Conservation (phyloP, 2,888 invertebrate species). For the Tethea ocularis region DNA sequence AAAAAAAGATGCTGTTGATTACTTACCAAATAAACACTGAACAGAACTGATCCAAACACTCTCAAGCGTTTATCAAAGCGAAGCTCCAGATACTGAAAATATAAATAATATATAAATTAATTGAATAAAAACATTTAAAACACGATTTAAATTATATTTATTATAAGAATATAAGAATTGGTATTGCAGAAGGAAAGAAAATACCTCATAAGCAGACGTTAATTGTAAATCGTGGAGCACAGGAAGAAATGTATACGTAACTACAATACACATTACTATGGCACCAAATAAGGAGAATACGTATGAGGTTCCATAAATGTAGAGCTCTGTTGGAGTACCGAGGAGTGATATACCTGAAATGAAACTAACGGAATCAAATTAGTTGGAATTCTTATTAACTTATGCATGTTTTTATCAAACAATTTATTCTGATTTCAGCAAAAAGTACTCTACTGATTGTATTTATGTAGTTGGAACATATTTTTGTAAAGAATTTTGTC, state of each 20-base stretch:
- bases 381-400: neutral
- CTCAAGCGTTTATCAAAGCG: conserved; percentile 87
- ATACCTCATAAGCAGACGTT: conserved; percentile 90
- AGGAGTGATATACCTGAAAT: conserved; percentile 90
- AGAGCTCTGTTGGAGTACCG: conserved; percentile 91
- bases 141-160: too few relatives aligned
- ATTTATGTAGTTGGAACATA: too few relatives aligned
- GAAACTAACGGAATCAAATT: conserved; percentile 72
- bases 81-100: conserved; percentile 85
- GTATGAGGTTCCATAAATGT: conserved; percentile 90
- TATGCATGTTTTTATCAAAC: too few relatives aligned
- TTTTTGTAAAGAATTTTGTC: neutral
- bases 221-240: conserved; percentile 88
- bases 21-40: conserved; percentile 86
- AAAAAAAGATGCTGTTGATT: conserved; percentile 9
- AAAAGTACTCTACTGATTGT: too few relatives aligned
- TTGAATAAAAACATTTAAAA: neutral
- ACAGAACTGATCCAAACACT: conserved; percentile 86
- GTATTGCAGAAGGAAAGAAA: conserved; percentile 10
- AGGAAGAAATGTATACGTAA: conserved; percentile 86
- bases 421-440: too few relatives aligned
- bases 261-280: conserved; percentile 84
- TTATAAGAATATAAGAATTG: neutral
- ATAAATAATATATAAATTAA: conserved; percentile 12
- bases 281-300: conserved; percentile 85